Conservation (phyloP, 1,140 invertebrate species). For the Sycophaga agraensis region DNA sequence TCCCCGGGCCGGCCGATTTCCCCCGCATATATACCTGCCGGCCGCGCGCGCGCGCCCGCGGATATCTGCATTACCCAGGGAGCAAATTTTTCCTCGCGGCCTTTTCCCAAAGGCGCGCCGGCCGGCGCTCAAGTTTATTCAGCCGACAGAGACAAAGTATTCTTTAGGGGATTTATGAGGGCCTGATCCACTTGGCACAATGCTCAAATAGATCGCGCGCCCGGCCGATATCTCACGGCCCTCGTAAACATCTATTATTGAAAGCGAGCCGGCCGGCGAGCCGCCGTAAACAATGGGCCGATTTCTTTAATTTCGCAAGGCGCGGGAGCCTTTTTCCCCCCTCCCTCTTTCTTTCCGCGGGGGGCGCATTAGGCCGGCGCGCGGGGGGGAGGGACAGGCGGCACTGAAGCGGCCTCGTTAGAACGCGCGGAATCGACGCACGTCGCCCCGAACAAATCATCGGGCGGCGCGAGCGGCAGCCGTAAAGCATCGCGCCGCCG, state of each 20-base stretch:
- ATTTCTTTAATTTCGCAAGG: conserved; percentile 30
- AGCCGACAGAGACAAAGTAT: conserved; percentile 25
- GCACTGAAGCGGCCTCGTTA: conserved; percentile 41
- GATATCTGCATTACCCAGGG: neutral
- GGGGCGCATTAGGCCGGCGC: neutral
- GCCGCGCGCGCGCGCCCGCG: neutral
- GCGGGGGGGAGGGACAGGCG: neutral
- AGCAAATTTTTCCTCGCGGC: neutral
- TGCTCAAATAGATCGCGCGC: conserved; percentile 26
- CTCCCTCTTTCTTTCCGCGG: too few relatives aligned
- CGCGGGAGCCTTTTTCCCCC: too few relatives aligned
- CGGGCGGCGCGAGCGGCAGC: conserved; percentile 38
- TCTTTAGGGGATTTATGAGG: conserved; percentile 25
- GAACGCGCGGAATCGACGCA: conserved; percentile 41
- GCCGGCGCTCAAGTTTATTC: conserved; percentile 19
- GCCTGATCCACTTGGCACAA: conserved; percentile 19
- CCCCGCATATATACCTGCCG: neutral
- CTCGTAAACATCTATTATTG: conserved; percentile 32
- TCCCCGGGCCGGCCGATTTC: neutral
- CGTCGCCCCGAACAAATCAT: conserved; percentile 35
- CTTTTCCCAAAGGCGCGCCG: conserved; percentile 18
- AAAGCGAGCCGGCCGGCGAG: conserved; percentile 11
- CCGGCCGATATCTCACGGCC: conserved; percentile 13
- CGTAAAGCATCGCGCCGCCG: conserved; percentile 51
- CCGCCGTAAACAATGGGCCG: conserved; percentile 28